Evolutionary conservation across 2,888 invertebrate genomes (phyloP), one percentile per base, ranked within the genome.

Genomic region (Thereva nobilitata): DNA sequence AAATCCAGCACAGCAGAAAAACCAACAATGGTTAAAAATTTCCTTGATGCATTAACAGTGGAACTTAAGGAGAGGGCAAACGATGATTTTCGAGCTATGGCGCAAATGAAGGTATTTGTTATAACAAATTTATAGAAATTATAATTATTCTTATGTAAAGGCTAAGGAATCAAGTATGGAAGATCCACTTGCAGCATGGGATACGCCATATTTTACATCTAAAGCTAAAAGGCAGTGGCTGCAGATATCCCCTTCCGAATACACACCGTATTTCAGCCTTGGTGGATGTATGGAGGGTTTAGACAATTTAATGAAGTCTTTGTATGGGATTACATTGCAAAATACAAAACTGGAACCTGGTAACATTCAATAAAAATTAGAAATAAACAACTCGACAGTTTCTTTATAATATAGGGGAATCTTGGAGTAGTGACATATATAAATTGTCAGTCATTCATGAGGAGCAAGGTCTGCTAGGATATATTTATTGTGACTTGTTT

Each of bases 231-330:
- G 85, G 0, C 85, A 87, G 68, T 84, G 89, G 75, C 82, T 93
- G 0, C 86, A 89, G 68, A 87, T 88, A 0, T 87, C 87, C 8
- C 85, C 86, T 64, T 84, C 86, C 4, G 92, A 93, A 74, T 92
- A 90, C 74, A 85, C 90, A 49, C 92, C 91, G 3, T 96, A 90
- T 79, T 95, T 95, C 80, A 96, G 93, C 8, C 83, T 98, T 0
- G 97, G 97, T 1, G 87, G 90, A 5, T 97, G 97, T 75, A 97
- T 99, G 95, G 96, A 97, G 75, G 99, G 98, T 0, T 83, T 99
- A n/a, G 93, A 93, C 77, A 86, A 89, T 77, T 81, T 99, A n/a
- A 91, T 95, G 72, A 86, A 89, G 70, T 85, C 87, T 34, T 82
- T 98, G 4, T 97, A 91, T 75, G 93, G 92, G 1, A 91, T 98